Conservation (phyloP, 2,113 vertebrate species). For the Strix uralensis region DNA sequence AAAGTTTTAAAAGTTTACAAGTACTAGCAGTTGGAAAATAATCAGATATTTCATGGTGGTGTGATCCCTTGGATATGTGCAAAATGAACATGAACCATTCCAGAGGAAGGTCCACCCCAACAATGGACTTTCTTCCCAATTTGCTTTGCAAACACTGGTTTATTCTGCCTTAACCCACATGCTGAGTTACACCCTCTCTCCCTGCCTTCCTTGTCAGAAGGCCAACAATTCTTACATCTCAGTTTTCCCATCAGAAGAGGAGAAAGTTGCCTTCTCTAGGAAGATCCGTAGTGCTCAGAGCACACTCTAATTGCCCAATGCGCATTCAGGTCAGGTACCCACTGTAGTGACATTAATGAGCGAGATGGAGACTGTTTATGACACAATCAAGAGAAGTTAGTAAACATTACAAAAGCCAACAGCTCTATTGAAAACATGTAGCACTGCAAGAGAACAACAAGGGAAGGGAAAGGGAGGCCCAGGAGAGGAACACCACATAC, state of each 20-base stretch:
- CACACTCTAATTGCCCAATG: not conserved
- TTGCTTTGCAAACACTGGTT: not conserved
- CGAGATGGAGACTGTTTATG: not conserved
- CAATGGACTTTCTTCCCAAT: not conserved
- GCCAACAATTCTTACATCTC: not conserved
- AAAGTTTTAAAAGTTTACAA: not conserved
- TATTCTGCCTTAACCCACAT: not conserved
- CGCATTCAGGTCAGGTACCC: slow-evolving; percentile 52
- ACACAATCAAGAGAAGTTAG: slow-evolving; percentile 52
- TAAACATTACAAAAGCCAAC: slow-evolving; percentile 38
- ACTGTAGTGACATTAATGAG: not conserved
- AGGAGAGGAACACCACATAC: not conserved
- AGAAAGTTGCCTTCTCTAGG: not conserved
- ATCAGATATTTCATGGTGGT: rapidly evolving
- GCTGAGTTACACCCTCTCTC: not conserved
- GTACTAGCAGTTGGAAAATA: rapidly evolving
- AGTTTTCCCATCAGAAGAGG: not conserved
- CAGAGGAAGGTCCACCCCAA: not conserved
- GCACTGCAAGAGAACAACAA: not conserved
- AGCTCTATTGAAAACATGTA: not conserved
- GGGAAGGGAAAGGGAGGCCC: not conserved
- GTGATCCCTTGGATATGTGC: not conserved
- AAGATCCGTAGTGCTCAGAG: not conserved
- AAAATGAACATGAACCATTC: not conserved
- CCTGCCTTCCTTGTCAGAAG: rapidly evolving